Percentiles rank a stretch among this genome's conserved stretches.
Conservation (phyloP, 1,140 invertebrate species). For the Pseudomyrmex gracilis region DNA sequence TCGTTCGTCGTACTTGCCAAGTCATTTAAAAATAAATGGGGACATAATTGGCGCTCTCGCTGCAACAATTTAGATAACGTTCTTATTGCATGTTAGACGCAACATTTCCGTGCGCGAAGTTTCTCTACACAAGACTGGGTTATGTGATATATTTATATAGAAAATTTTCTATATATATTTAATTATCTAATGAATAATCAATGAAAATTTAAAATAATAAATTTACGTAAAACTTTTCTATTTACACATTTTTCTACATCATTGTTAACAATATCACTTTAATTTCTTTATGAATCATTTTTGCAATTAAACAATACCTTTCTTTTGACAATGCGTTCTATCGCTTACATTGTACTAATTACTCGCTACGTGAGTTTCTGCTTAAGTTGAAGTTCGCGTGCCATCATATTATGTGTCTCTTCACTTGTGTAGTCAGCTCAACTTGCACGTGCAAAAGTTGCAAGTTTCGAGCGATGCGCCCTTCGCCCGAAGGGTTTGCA, state of each 20-base stretch:
- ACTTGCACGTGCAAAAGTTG: constrained; percentile 46
- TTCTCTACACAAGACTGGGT: not conserved
- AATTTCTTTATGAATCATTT: not conserved
- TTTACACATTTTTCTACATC: not conserved
- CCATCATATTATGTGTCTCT: constrained; percentile 22
- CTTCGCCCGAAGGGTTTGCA: constrained; percentile 16
- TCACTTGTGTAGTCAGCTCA: constrained; percentile 4
- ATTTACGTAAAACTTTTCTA: not conserved
- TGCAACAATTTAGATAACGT: constrained; percentile 37
- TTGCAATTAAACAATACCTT: not conserved
- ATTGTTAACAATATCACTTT: not conserved
- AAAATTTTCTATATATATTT: not conserved
- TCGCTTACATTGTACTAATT: constrained; percentile 20
- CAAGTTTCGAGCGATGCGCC: constrained; percentile 5
- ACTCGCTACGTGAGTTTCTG: constrained; percentile 2
- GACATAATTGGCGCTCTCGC: constrained; percentile 36
- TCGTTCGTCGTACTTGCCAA: constrained; percentile 20
- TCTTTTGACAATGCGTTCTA: constrained; percentile 17
- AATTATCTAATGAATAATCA: constrained; percentile 11
- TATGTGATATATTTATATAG: not conserved
- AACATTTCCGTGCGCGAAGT: constrained; percentile 6
- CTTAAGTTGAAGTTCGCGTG: constrained; percentile 44
- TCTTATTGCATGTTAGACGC: not conserved
- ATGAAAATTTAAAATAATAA: not conserved
- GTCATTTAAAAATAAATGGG: constrained; percentile 56